Evolutionary conservation across 2,888 invertebrate species (phyloP).

Genomic region (Lycia hirtaria): DNA sequence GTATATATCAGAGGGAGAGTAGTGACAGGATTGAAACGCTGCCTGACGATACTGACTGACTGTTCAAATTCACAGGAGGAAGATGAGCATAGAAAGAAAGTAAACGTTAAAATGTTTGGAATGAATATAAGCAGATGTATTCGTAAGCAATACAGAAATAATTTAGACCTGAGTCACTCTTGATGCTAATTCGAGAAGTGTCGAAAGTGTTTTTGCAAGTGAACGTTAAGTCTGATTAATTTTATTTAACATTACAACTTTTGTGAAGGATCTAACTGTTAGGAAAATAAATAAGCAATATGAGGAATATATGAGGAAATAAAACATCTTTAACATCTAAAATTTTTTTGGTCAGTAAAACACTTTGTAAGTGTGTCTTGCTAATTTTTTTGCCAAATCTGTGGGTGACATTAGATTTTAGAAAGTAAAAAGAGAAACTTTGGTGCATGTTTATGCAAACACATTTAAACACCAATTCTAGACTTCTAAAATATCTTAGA

Average conservation of each 20-base stretch:
- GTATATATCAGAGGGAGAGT: no score
- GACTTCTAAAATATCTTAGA: not conserved
- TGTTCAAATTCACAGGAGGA: no score
- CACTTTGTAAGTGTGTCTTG: not conserved
- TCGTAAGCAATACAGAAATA: not conserved
- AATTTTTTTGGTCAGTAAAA: not conserved
- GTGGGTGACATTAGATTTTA: constrained; percentile 11
- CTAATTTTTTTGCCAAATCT: constrained; percentile 4
- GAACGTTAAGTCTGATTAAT: constrained; percentile 4
- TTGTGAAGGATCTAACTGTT: not conserved
- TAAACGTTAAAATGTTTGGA: no score
- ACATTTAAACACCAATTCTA: not conserved
- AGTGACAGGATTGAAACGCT: no score
- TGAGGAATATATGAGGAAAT: not conserved
- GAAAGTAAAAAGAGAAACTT: constrained; percentile 15
- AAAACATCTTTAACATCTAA: not conserved
- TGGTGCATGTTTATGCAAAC: constrained; percentile 3
- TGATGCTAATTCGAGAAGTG: constrained; percentile 9
- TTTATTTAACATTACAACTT: not conserved
- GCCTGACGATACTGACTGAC: no score
- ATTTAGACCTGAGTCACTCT: not conserved
- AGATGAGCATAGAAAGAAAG: no score
- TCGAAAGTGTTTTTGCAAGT: constrained; percentile 1
- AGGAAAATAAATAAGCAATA: not conserved
- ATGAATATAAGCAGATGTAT: no score